These are phyloP conservation scores for Falco biarmicus DNA, from an alignment of 2,797 vertebrate genomes.

Conservation along the genomic window DNA sequence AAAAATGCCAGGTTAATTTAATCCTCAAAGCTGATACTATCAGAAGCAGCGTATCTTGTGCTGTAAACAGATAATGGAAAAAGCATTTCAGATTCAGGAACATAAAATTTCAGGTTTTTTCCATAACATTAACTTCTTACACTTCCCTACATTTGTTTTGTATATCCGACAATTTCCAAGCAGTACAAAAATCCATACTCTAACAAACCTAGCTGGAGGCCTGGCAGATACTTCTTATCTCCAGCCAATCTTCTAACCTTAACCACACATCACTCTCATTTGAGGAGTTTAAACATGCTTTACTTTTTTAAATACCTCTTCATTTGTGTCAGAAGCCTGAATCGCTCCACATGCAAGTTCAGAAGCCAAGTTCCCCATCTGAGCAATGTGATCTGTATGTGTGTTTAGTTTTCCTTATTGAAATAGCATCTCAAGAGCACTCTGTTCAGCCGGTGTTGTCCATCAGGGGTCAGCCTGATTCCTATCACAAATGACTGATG, in stretches of 20 bases:
- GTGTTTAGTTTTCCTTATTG: not conserved
- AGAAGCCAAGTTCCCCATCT: not conserved
- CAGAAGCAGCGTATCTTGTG: not conserved
- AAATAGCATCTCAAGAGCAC: not conserved
- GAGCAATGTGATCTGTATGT: fast-evolving
- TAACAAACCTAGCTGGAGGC: not conserved
- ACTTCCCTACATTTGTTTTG: not conserved
- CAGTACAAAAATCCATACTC: not conserved
- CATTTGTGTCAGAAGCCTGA: not conserved
- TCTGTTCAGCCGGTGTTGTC: not conserved
- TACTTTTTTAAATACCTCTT: not conserved
- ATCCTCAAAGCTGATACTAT: not conserved
- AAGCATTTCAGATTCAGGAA: not conserved
- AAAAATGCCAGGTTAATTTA: not conserved
- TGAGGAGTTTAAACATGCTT: not conserved
- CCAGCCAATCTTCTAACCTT: not conserved
- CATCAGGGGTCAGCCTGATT: not conserved
- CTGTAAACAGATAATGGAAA: not conserved
- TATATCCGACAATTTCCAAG: not conserved
- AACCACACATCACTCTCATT: not conserved
- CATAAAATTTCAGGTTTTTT: not conserved
- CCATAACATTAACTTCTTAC: not conserved
- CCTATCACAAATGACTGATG: not conserved
- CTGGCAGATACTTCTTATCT: not conserved
- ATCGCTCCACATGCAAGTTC: not conserved